phyloP scores from a whole-genome alignment of 1,140 invertebrate species.

The Drosophila mauritiana region DNA sequence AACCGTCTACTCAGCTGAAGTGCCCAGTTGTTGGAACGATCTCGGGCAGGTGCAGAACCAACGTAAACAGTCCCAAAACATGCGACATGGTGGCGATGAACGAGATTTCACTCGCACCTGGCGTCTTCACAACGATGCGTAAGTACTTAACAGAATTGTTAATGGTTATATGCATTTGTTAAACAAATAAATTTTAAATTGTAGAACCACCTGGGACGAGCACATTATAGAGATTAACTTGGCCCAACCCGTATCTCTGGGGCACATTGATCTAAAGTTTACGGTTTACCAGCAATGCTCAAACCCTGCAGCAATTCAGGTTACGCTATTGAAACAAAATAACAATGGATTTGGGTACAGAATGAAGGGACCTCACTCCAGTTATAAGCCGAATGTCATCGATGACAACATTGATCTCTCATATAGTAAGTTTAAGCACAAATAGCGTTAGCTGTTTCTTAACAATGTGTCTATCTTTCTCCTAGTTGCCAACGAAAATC shows the following conservation, averaged over 20 bases:
- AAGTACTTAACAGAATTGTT: constrained; percentile 53
- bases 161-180: background rate
- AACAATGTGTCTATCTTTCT: background rate
- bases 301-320: constrained; percentile 88
- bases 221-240: constrained; percentile 95
- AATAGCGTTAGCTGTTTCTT: no score
- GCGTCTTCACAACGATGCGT: constrained; percentile 93
- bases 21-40: constrained; percentile 96
- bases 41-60: constrained; percentile 95
- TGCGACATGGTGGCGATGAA: constrained; percentile 91
- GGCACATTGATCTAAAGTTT: constrained; percentile 95
- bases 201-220: constrained; percentile 93
- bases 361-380: constrained; percentile 81
- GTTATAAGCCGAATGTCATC: constrained; percentile 80
- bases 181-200: background rate
- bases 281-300: constrained; percentile 90
- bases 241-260: constrained; percentile 90
- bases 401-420: constrained; percentile 88
- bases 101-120: constrained; percentile 93
- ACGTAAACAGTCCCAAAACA: constrained; percentile 91
- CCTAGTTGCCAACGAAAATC: constrained; percentile 87
- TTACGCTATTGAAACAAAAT: constrained; percentile 94
- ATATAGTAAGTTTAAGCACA: constrained; percentile 45
- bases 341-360: constrained; percentile 89
- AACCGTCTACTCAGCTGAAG: constrained; percentile 92